phyloP scores from a whole-genome alignment of 2,797 vertebrate genomes.

The Balearica regulorum region DNA sequence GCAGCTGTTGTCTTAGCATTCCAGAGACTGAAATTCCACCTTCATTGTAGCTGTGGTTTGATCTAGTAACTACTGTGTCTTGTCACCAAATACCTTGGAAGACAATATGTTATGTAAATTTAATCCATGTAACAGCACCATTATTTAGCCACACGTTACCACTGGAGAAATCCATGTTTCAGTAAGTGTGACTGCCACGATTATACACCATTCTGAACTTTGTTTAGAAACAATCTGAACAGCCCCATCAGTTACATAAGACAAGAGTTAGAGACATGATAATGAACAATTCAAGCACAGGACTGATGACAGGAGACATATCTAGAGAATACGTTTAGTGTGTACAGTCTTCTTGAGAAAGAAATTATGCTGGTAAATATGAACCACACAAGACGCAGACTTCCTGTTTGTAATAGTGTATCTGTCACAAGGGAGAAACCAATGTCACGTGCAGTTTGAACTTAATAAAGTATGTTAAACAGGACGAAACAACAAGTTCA shows the following conservation, averaged over 20 bases:
- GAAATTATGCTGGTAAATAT: neutral
- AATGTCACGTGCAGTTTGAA: neutral
- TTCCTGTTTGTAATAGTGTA: neutral
- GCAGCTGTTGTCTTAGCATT: neutral
- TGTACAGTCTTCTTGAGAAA: neutral
- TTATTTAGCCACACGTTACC: neutral
- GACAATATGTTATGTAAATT: conserved; percentile 9
- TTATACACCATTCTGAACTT: neutral
- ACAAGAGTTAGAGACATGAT: neutral
- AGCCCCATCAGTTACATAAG: neutral
- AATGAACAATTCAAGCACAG: neutral
- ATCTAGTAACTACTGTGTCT: neutral
- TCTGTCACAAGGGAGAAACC: neutral
- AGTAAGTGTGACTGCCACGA: neutral
- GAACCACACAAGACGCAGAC: neutral
- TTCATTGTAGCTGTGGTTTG: neutral
- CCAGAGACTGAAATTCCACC: neutral
- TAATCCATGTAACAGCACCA: neutral
- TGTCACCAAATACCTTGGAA: conserved; percentile 6
- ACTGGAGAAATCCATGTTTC: neutral
- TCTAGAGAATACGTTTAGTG: neutral
- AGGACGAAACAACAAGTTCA: neutral
- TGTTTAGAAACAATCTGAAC: neutral
- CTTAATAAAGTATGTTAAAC: neutral
- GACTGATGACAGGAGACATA: conserved; percentile 6